Evolutionary conservation across 2,113 vertebrate species (phyloP).

Genomic region (Eolophus roseicapilla): DNA sequence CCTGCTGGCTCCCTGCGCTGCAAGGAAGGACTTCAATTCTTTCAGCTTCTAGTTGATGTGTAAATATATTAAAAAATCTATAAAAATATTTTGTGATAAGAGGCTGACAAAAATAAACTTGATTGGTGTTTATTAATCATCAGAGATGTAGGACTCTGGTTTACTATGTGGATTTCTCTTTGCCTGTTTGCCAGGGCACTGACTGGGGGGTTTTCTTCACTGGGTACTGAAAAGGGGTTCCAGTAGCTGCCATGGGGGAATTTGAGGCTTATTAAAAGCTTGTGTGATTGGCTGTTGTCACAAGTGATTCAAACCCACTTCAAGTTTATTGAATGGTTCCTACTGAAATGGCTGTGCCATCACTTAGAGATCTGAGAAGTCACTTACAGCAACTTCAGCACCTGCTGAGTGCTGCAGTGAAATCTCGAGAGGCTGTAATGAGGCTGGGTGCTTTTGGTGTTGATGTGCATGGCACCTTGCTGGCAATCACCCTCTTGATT

Average conservation of each 20-base stretch:
- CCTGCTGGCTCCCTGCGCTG: not conserved
- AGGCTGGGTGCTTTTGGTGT: not conserved
- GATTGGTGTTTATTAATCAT: not conserved
- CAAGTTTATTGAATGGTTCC: rapidly evolving
- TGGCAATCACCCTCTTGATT: not conserved
- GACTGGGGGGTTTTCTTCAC: not conserved
- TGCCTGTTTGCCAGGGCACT: not conserved
- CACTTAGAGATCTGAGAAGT: not conserved
- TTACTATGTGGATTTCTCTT: not conserved
- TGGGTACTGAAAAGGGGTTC: not conserved
- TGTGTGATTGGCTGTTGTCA: not conserved
- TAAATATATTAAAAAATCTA: too few relatives aligned
- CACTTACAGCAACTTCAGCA: not conserved
- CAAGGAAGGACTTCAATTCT: not conserved
- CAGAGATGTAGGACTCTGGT: rapidly evolving
- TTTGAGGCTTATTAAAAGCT: not conserved
- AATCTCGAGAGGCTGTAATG: not conserved
- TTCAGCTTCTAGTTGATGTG: not conserved
- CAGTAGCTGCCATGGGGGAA: not conserved
- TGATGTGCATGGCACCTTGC: not conserved
- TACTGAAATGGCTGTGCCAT: not conserved
- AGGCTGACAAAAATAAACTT: not conserved
- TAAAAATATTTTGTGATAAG: not conserved
- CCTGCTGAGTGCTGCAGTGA: not conserved
- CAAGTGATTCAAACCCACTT: not conserved